Evolutionary conservation across 1,140 invertebrate species (phyloP).

Genomic region (Procambarus virginalis): DNA sequence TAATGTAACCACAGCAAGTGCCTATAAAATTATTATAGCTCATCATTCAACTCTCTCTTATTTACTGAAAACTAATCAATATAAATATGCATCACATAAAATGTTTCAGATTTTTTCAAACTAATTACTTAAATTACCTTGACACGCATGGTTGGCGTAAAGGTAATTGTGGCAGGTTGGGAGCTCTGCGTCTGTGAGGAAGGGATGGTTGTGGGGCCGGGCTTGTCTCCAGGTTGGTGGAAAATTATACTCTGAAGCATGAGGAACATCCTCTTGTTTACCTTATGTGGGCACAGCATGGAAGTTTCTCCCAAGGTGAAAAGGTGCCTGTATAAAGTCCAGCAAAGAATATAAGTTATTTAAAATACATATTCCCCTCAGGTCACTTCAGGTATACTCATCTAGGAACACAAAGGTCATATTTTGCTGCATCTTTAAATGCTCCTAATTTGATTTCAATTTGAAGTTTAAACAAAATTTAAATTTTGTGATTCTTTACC

Average conservation of each 20-base stretch:
- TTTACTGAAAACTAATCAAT: no score
- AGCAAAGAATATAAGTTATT: background rate
- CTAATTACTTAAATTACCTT: conserved; percentile 23
- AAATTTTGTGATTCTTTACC: conserved; percentile 20
- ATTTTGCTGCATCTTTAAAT: background rate
- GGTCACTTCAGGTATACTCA: background rate
- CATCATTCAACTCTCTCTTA: background rate
- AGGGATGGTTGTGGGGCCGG: conserved; percentile 28
- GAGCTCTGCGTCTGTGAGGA: conserved; percentile 66
- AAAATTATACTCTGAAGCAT: conserved; percentile 74
- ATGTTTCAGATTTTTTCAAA: background rate
- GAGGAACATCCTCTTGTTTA: conserved; percentile 74
- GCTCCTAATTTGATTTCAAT: background rate
- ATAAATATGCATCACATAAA: no score
- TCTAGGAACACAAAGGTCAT: background rate
- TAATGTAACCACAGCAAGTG: conserved; percentile 73
- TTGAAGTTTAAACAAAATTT: background rate
- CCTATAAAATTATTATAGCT: conserved; percentile 37
- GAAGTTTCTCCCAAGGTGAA: conserved; percentile 76
- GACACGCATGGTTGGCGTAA: conserved; percentile 57
- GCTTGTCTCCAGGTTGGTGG: conserved; percentile 56
- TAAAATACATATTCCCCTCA: background rate
- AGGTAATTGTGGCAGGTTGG: conserved; percentile 58
- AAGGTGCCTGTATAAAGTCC: conserved; percentile 67
- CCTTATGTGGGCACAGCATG: conserved; percentile 74